A percentile compares a stretch with the other conserved stretches of the same genome.
phyloP scores from a whole-genome alignment of 2,797 vertebrate genomes.

The Spea hammondii region DNA sequence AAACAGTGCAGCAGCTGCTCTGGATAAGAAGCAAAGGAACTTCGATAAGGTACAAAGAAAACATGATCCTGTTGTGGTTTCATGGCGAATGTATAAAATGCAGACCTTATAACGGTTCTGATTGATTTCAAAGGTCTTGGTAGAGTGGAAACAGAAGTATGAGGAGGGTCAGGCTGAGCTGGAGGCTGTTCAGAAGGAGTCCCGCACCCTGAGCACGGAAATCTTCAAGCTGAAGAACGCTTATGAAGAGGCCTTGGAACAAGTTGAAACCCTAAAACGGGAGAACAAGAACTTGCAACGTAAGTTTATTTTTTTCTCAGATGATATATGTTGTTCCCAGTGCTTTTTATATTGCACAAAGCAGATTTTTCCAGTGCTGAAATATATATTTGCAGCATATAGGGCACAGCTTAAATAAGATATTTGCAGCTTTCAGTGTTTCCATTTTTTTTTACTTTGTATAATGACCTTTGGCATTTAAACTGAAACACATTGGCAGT shows the following conservation, averaged over 20 bases:
- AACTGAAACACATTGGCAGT: not conserved
- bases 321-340: not conserved
- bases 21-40: conserved; percentile 69
- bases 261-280: conserved; percentile 74
- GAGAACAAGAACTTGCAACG: conserved; percentile 85
- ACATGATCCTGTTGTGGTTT: not conserved
- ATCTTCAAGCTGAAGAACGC: conserved; percentile 82
- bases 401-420: too few species aligned
- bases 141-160: conserved; percentile 84
- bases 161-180: conserved; percentile 79
- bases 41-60: conserved; percentile 64
- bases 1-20: conserved; percentile 55
- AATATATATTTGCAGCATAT: too few species aligned
- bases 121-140: conserved; percentile 65
- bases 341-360: not conserved
- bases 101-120: not conserved
- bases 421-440: too few species aligned
- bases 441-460: too few species aligned
- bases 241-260: conserved; percentile 78
- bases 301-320: conserved; percentile 53
- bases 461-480: too few species aligned
- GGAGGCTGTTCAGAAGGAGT: conserved; percentile 78
- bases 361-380: too few species aligned
- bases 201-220: conserved; percentile 75
- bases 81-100: not conserved